Conservation (phyloP, 2,797 vertebrate species). For the Myioborus miniatus region DNA sequence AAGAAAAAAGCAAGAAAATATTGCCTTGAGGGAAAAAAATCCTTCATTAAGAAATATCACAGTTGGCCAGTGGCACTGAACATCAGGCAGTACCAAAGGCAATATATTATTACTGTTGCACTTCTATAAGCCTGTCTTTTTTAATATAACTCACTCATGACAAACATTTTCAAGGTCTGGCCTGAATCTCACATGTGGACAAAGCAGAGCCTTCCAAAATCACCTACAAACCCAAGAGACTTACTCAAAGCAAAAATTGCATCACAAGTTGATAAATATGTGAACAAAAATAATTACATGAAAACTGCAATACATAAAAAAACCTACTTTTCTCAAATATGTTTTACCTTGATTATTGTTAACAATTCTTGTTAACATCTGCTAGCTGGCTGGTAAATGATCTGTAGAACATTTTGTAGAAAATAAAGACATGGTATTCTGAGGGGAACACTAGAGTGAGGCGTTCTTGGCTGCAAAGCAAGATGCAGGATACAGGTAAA, state of each 20-base stretch:
- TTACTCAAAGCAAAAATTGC: neutral
- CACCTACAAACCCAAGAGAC: neutral
- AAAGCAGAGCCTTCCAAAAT: neutral
- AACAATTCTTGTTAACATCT: neutral
- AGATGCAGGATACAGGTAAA: neutral
- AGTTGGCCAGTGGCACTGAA: neutral
- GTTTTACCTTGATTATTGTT: constrained; percentile 33
- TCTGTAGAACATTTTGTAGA: neutral
- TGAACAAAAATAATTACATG: neutral
- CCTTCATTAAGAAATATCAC: constrained; percentile 54
- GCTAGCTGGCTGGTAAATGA: neutral
- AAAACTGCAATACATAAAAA: neutral
- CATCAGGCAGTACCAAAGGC: constrained; percentile 15
- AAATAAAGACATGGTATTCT: neutral
- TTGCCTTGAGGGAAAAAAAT: neutral
- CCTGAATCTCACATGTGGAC: neutral
- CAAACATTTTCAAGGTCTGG: neutral
- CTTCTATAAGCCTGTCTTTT: neutral
- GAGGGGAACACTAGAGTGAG: neutral
- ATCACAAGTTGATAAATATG: neutral
- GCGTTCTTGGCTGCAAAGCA: neutral
- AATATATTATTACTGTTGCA: constrained; percentile 25
- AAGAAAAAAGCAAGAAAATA: constrained; percentile 34
- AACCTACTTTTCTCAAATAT: neutral
- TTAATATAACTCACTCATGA: neutral